Base-by-base conservation (phyloP, 2,113 vertebrate species). In the Agelaius tricolor region DNA sequence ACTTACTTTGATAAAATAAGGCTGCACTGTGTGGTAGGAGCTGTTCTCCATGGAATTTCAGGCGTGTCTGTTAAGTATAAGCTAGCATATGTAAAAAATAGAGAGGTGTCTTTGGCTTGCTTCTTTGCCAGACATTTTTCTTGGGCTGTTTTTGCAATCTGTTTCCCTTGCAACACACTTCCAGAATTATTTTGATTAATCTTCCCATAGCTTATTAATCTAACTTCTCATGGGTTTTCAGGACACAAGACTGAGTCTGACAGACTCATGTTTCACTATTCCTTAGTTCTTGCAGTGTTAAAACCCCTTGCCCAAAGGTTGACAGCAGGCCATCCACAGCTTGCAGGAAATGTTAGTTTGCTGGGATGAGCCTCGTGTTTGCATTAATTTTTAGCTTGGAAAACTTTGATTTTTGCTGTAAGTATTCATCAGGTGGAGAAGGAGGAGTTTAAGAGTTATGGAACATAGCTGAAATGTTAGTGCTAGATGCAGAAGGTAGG, bases 261-360 rank as follows among this genome's bases (percentile, higher is more conserved):
- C 62, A 68, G 46, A 35, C 61, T 89, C 9, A 1, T 1, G 0
- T 87, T 87, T 73, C 35, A 49, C 43, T 0, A 0, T 65, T 87
- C 12, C 30, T 73, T 75, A 7, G 1, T 87, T 84, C 59, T 73
- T 51, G 54, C 13, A 31, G 11, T 35, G 22, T 65, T 61, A 43
- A 84, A 84, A 41, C 6, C 13, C 14, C 46, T 74, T 85, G 41
- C 27, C 31, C 55, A 87, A 44, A 84, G 43, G 27, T 35, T 93
- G 35, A 19, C 33, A 85, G 47, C 39, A 95, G 54, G 66, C 5
- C 11, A 27, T 86, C 74, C n/a, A 11, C 7, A 7, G 68, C 44
- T 77, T 57, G 30, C 30, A 68, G 68, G 41, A 39, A 79, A 9
- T 20, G 33, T 65, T 1, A 0, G 66, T 18, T 80, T 88, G 35